Base-by-base conservation (phyloP, 2,888 invertebrate genomes). In the Halictus ligatus region DNA sequence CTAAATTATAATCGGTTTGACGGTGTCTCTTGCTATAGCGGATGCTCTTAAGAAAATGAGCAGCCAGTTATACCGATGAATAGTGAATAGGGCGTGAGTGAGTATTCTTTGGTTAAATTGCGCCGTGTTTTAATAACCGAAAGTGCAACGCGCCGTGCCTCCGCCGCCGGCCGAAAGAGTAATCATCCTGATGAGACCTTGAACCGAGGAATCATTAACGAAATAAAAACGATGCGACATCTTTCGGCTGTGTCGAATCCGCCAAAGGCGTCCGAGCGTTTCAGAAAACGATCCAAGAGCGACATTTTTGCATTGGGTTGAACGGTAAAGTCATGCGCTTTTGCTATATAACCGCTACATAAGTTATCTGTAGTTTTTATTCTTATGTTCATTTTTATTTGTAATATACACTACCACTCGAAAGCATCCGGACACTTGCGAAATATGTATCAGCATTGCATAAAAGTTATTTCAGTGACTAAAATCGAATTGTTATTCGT, bases 11-110 rank as follows among this genome's bases (percentile, higher is more conserved):
- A 74, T 78, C 64, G 64, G 29, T 71, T 54, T 25, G 25, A 40
- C 35, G 25, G 54, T 78, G 69, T 54, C 54, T 50, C 64, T 60
- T 29, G 75, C 80, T 29, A 75, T 48, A 58, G 21, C n/a, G 21
- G 48, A 81, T 25, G 84, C 84, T 84, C 58, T 84, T 69, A 84
- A 25, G 84, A 69, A 81, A 74, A 84, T 84, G 64, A 78, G 81
- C 71, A 35, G 46, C 54, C 54, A n/a, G 67, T 84, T 54, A 69
- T 40, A 67, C 83, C 72, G 73, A 46, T 50, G 74, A 73, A 54
- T n/a, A 77, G 73, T 74, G 40, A 84, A 67, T 81, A 72, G 54
- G 35, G 29, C 60, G 60, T 76, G 67, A 64, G 43, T 29, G 75
- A 25, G 48, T 40, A 78, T 75, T 84, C 74, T 72, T 83, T 81